A percentile compares a stretch with the other conserved stretches of the same genome.
Evolutionary conservation across 2,113 vertebrate species (phyloP).

Genomic region (Chionomys nivalis): DNA sequence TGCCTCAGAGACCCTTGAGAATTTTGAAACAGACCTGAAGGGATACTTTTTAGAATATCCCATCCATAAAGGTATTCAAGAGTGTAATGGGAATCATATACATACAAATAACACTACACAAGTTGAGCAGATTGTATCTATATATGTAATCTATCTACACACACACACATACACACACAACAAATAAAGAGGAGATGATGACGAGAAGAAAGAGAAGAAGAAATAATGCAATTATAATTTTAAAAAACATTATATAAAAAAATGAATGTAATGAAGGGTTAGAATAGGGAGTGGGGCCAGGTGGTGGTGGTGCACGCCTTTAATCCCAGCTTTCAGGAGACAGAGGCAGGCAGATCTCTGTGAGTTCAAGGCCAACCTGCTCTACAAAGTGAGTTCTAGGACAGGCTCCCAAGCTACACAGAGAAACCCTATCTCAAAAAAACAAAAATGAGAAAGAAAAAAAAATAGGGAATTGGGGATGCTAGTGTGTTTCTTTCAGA

Average conservation of each 20-base stretch:
- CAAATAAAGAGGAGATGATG: not conserved
- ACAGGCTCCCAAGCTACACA: too few species aligned
- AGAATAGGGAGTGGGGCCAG: not conserved
- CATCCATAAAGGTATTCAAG: not conserved
- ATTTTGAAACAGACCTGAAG: not conserved
- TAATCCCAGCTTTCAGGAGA: too few species aligned
- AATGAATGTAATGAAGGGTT: not conserved
- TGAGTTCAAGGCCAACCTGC: too few species aligned
- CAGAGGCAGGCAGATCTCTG: too few species aligned
- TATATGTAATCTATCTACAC: not conserved
- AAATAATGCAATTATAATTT: not conserved
- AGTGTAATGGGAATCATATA: not conserved
- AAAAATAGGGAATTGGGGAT: not conserved
- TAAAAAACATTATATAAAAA: not conserved
- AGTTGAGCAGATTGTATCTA: not conserved
- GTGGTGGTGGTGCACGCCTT: too few species aligned
- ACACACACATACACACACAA: not conserved
- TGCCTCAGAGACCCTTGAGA: conserved; percentile 26
- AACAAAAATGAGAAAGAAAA: conserved; percentile 7
- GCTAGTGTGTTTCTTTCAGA: conserved; percentile 5
- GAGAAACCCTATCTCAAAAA: too few species aligned
- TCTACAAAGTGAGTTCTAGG: too few species aligned
- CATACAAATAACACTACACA: not conserved
- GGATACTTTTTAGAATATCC: not conserved
- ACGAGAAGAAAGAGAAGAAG: not conserved